Evolutionary conservation across 2,888 invertebrate species (phyloP), one percentile per base, ranked within the genome.

Genomic region (Pachliopta kotzebuea): DNA sequence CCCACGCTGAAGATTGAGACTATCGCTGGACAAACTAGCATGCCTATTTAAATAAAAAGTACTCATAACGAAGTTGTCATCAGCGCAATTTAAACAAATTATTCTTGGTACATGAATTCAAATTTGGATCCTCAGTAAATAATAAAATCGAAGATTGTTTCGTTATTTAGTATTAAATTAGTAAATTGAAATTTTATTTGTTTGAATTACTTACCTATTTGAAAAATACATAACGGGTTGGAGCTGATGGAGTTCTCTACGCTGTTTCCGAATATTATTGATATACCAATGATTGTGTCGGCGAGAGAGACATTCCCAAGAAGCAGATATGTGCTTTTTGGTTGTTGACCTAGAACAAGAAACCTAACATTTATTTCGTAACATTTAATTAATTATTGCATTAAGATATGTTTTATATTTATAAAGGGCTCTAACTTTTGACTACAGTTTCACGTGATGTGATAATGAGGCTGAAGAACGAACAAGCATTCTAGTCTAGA

Each of bases 241-340:
- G 83, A 79, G 65, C 76, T 84, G 68, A 74, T 74, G 11, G 79
- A 73, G 66, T 78, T 81, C 60, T 88, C 85, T 17, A 85, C 76
- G 24, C 78, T 72, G 42, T 83, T 79, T 18, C 93, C 93, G 67
- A 94, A 92, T 53, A 94, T 81, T 2, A 94, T 90, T 0, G 93
- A 92, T 31, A 93, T 72, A 7, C 94, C 94, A n/a, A 93, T 93
- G n/a, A 94, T 84, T 14, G 94, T 86, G 75, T 94, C 94, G 0
- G 94, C 93, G 66, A 94, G 82, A 0, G 94, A 94, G 1, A 94
- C 93, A 78, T 94, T 95, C 1, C 94, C 94, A 4, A 95, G 86
- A 60, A 94, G 90, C 56, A 94, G 85, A 75, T 94, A 94, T 0
- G 94, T 94, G 66, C 93, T 93, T 72, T 93, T 92, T 9, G 93